Evolutionary conservation across 2,113 vertebrate genomes (phyloP).

Genomic region (Dicaeum eximium): DNA sequence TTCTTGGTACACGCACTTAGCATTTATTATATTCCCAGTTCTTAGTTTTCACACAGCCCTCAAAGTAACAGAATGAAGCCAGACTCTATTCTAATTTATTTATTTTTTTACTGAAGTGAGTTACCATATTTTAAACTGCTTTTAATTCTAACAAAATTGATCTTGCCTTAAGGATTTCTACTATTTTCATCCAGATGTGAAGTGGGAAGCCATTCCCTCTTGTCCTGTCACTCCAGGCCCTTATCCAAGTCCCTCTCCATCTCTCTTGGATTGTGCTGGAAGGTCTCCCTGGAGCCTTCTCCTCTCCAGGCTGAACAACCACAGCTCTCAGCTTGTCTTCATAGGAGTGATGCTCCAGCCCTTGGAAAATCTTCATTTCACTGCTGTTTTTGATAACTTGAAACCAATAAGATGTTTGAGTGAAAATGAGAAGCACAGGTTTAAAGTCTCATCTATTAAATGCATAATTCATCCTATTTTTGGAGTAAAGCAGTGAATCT

Average conservation of each 20-base stretch:
- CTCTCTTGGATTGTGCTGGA: background rate
- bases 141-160: background rate
- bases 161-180: background rate
- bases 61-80: background rate
- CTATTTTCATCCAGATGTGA: background rate
- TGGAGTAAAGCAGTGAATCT: background rate
- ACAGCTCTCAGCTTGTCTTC: background rate
- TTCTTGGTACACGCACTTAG: background rate
- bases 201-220: background rate
- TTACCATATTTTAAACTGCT: background rate
- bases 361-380: background rate
- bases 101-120: background rate
- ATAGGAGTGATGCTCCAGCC: background rate
- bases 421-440: background rate
- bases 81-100: background rate
- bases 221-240: background rate
- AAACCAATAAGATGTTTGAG: background rate
- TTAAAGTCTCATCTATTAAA: background rate
- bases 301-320: background rate
- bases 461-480: background rate
- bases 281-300: background rate
- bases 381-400: background rate
- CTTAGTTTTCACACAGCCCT: background rate
- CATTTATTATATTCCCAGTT: background rate
- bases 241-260: background rate